Evolutionary conservation across 2,797 vertebrate genomes (phyloP), one percentile per base, ranked within the genome.

Genomic region (Remorina albescens): DNA sequence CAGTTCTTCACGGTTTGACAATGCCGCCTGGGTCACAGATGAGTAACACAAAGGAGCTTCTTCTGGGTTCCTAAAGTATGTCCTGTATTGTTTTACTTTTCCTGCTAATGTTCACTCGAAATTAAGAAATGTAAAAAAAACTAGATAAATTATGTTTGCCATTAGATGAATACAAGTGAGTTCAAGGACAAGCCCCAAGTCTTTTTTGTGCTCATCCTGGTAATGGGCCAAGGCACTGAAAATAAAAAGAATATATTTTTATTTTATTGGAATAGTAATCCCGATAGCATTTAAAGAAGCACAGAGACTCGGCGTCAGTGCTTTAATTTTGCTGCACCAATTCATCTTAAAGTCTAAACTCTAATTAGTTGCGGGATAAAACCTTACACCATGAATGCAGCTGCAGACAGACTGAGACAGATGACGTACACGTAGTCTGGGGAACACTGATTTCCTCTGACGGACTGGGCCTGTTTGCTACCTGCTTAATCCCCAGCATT

Each of bases 401-500:
- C 83, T 74, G 64, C 60, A 80, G 86, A 91, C 69, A 49, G 72
- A 70, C 70, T 78, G 86, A 88, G 82, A 78, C 84, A 85, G 83
- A 79, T 60, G 12, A 76, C n/a, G 79, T 54, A 42, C 83, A 81
- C 10, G 56, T 60, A 86, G 81, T 83, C 88, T 81, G 81, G 84
- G 83, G 88, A 84, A 72, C 82, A 37, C 82, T 86, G 89, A 93
- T 92, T 95, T 86, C 88, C 86, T 91, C 82, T 70, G 80, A 92
- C 90, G 92, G 92, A 89, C 91, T 74, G 82, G 83, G 74, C 78
- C 88, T 91, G 89, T 88, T 90, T 91, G 88, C 92, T 92, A 91
- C 89, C 93, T 90, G 87, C 91, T 89, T 95, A 94, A 95, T 94
- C 93, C 87, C 41, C 51, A 56, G 85, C 90, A 89, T 93, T 93